These are phyloP conservation scores for Nymphalis io DNA, from an alignment of 1,140 invertebrate genomes.

Conservation along the genomic window DNA sequence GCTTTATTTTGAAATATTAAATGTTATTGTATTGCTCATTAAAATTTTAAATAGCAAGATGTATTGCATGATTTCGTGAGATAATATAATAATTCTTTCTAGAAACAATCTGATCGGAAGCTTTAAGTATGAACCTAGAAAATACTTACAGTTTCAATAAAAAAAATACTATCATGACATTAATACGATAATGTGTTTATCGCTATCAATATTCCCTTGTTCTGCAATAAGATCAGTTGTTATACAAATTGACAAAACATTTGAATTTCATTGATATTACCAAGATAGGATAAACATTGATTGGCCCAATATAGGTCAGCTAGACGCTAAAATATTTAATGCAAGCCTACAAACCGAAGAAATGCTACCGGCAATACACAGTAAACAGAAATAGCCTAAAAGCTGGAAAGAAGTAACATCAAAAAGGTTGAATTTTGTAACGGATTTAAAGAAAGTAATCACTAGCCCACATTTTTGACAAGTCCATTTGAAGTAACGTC, in stretches of 20 bases:
- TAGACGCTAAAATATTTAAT: slow-evolving; percentile 10
- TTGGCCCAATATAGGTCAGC: neutral
- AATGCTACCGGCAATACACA: slow-evolving; percentile 12
- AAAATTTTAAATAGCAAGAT: too few species aligned
- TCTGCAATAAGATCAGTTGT: too few species aligned
- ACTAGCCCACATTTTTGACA: neutral
- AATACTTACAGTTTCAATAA: too few species aligned
- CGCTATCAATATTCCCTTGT: neutral
- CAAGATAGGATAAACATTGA: slow-evolving; percentile 1
- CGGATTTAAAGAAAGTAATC: slow-evolving; percentile 2
- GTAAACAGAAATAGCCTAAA: slow-evolving; percentile 3
- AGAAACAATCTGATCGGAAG: too few species aligned
- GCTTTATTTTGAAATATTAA: too few species aligned
- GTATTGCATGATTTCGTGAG: too few species aligned
- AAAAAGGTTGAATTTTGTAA: slow-evolving; percentile 10
- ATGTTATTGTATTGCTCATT: too few species aligned
- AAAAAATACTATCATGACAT: slow-evolving; percentile 13
- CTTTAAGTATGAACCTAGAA: too few species aligned
- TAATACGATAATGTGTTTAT: neutral
- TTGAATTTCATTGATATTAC: slow-evolving; percentile 4
- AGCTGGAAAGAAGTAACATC: neutral
- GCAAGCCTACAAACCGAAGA: slow-evolving; percentile 2
- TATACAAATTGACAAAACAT: neutral
- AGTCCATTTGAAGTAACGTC: neutral
- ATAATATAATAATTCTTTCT: too few species aligned